Evolutionary conservation across 1,140 invertebrate genomes (phyloP), one percentile per base, ranked within the genome.

Genomic region (Procambarus clarkii): DNA sequence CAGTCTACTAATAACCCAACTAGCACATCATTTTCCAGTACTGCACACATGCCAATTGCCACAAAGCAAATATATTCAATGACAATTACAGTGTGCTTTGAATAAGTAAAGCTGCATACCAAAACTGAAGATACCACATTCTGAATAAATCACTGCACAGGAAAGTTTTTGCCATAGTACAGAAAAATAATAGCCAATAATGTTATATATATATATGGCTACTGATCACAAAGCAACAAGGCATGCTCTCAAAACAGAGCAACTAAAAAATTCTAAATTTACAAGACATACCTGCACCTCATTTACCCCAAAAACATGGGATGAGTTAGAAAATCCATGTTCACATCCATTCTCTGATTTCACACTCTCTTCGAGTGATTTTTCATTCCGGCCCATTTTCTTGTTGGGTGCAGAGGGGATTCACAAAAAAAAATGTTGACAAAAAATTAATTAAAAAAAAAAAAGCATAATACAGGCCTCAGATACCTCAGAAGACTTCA

Each of bases 231-330:
- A 74, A 74, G 69, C 24, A 69, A 18, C 11, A 74, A 34, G 69
- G 69, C n/a, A 74, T 74, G 24, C 69, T 11, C 69, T 74, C 69
- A 74, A 34, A 11, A 34, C 69, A 74, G n/a, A 74, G 69, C n/a
- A 74, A 74, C 69, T 34, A 9, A 74, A 34, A 24, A 24, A 74
- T 34, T 34, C 7, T 24, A 50, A 24, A 34, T 34, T 76, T 54
- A 48, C 76, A 48, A 48, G 74, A 91, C 89, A 85, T 91, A 91
- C 89, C 89, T 91, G 89, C 54, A 91, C 89, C 89, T 91, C 89
- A 85, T 84, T 91, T 77, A 91, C 89, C 74, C 89, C 89, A 64
- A 91, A 91, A 76, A 91, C 81, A 78, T 91, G 89, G 76, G 89
- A 91, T 50, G 81, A 44, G 83, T 91, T 91, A 71, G 89, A 91